phyloP scores from a whole-genome alignment of 2,888 invertebrate species.

The Acanthoscelides obtectus region DNA sequence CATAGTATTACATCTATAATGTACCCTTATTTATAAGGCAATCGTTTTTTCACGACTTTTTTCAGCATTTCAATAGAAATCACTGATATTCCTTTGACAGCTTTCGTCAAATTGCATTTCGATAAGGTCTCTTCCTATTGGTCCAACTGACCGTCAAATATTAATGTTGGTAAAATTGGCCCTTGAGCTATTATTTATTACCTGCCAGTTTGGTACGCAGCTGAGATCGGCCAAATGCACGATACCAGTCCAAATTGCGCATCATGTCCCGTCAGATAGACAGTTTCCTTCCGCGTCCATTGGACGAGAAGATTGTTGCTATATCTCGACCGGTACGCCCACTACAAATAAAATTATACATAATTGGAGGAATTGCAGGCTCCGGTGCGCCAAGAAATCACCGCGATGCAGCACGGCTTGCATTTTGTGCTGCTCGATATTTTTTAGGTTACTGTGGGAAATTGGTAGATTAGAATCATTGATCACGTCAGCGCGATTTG shows the following conservation, averaged over 20 bases:
- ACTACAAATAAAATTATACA: slow-evolving; percentile 20
- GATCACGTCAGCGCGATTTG: neutral
- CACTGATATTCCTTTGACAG: too few relatives aligned
- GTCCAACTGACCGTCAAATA: too few relatives aligned
- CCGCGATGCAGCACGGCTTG: neutral
- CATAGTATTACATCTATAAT: too few relatives aligned
- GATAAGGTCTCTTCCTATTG: too few relatives aligned
- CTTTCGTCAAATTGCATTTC: too few relatives aligned
- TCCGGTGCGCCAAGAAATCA: slow-evolving; percentile 3
- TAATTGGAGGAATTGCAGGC: slow-evolving; percentile 11
- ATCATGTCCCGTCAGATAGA: slow-evolving; percentile 34
- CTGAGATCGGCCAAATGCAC: slow-evolving; percentile 19
- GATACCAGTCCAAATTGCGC: slow-evolving; percentile 38
- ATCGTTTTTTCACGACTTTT: too few relatives aligned
- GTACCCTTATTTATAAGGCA: too few relatives aligned
- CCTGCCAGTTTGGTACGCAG: neutral
- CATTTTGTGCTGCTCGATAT: neutral
- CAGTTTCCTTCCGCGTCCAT: slow-evolving; percentile 39
- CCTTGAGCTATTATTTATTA: too few relatives aligned
- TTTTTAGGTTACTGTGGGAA: neutral
- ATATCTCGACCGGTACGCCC: slow-evolving; percentile 12
- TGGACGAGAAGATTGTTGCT: slow-evolving; percentile 14
- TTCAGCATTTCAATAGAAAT: too few relatives aligned
- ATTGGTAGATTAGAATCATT: neutral
- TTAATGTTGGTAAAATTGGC: too few relatives aligned